A percentile compares a stretch with the other conserved stretches of the same genome.
phyloP scores from a whole-genome alignment of 2,797 vertebrate species.

The Lepilemur septentrionalis region DNA sequence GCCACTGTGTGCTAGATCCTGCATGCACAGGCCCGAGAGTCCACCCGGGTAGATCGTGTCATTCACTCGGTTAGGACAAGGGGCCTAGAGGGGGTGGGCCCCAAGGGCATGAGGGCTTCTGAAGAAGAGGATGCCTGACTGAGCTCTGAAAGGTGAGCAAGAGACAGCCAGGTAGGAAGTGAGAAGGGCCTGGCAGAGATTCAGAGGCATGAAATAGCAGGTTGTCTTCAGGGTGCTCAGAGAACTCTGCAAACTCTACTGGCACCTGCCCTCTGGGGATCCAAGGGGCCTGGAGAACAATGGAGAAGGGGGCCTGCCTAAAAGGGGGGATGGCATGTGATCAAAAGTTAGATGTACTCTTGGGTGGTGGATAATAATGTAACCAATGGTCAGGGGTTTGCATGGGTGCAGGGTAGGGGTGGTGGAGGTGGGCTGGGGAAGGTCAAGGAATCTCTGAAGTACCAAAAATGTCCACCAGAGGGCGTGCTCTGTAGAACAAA shows the following conservation, averaged over 20 bases:
- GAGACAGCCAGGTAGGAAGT: neutral
- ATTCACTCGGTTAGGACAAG: neutral
- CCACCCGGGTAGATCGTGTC: fast-evolving
- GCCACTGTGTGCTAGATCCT: fast-evolving
- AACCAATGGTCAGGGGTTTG: neutral
- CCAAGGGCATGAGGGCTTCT: neutral
- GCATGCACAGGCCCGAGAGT: fast-evolving
- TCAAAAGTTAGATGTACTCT: neutral
- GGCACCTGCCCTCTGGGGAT: too few species aligned
- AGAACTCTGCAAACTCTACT: neutral
- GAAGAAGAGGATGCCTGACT: neutral
- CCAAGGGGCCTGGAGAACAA: neutral
- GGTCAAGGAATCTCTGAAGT: neutral
- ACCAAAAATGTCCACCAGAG: conserved; percentile 67
- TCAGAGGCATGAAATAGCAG: neutral
- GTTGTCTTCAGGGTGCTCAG: neutral
- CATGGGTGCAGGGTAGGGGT: too few species aligned
- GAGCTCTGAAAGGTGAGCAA: neutral
- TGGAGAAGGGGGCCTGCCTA: neutral
- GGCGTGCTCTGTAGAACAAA: neutral
- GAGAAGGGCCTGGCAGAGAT: neutral
- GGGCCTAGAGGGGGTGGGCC: neutral
- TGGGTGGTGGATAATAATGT: neutral
- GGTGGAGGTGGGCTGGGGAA: neutral
- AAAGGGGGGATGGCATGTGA: neutral